Evolutionary conservation across 1,140 invertebrate genomes (phyloP).

Genomic region (Atta colombica): DNA sequence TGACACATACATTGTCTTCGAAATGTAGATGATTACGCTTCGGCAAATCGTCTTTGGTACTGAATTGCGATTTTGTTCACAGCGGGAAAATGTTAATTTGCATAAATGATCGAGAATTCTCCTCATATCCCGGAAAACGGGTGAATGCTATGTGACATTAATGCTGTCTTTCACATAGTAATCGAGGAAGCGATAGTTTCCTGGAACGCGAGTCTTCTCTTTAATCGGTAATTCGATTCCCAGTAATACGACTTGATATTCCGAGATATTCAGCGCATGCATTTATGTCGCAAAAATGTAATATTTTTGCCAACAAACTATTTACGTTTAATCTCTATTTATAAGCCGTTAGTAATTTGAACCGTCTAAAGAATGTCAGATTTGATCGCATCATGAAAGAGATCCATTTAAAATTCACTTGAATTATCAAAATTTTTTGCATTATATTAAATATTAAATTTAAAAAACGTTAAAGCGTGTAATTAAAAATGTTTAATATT

Average conservation of each 20-base stretch:
- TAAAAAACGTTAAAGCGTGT: neutral
- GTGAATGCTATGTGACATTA: slow-evolving; percentile 47
- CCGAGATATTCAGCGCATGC: slow-evolving; percentile 27
- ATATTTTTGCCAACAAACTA: slow-evolving; percentile 25
- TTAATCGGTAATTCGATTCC: slow-evolving; percentile 53
- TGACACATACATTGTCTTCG: neutral
- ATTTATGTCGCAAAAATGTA: slow-evolving; percentile 29
- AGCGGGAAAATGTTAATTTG: slow-evolving; percentile 58
- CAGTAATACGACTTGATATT: slow-evolving; percentile 38
- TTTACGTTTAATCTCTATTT: neutral
- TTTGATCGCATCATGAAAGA: neutral
- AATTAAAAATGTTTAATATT: neutral
- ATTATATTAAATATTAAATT: neutral
- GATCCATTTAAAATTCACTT: neutral
- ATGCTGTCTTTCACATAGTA: slow-evolving; percentile 55
- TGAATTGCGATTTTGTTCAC: slow-evolving; percentile 29
- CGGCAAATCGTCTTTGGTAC: slow-evolving; percentile 24
- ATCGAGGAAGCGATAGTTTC: slow-evolving; percentile 58
- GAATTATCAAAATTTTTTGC: neutral
- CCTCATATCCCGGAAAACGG: slow-evolving; percentile 48
- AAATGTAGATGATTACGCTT: neutral
- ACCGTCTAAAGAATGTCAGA: neutral
- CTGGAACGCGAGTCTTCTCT: slow-evolving; percentile 45
- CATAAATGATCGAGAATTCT: slow-evolving; percentile 48
- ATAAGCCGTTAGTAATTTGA: slow-evolving; percentile 9